These are phyloP conservation scores for Cettia cetti DNA, from an alignment of 2,113 vertebrate species.

Conservation along the genomic window DNA sequence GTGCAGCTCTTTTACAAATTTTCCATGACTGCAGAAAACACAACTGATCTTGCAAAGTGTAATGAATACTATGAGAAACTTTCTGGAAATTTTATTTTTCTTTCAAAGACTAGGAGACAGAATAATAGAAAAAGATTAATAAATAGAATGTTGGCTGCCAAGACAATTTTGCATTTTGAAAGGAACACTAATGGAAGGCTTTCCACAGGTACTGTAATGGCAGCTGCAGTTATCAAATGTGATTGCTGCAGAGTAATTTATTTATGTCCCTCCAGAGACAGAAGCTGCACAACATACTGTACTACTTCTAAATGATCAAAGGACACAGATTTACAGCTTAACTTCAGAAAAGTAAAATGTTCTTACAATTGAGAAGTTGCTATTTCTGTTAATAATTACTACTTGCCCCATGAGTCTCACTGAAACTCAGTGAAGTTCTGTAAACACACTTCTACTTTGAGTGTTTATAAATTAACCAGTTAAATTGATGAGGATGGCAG, in stretches of 20 bases:
- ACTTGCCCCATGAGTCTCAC: not conserved
- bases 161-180: slow-evolving; percentile 40
- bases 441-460: not conserved
- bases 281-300: not conserved
- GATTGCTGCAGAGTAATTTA: slow-evolving; percentile 29
- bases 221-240: slow-evolving; percentile 17
- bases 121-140: slow-evolving; percentile 16
- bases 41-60: not conserved
- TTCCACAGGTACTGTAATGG: slow-evolving; percentile 20
- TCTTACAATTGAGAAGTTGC: not conserved
- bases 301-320: slow-evolving; percentile 45
- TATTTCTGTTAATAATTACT: slow-evolving; percentile 29
- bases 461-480: not conserved
- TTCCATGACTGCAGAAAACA: not conserved
- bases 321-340: slow-evolving; percentile 5
- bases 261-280: slow-evolving; percentile 34
- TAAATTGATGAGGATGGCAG: not conserved
- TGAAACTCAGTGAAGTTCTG: not conserved
- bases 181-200: slow-evolving; percentile 24
- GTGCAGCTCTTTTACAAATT: slow-evolving; percentile 15
- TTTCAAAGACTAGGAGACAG: slow-evolving; percentile 4
- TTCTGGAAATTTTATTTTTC: slow-evolving; percentile 19
- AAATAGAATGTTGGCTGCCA: slow-evolving; percentile 17
- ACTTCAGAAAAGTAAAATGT: slow-evolving; percentile 23
- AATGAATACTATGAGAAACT: not conserved